Base-by-base conservation (phyloP, 1,140 invertebrate species). In the Ladona fulva region DNA sequence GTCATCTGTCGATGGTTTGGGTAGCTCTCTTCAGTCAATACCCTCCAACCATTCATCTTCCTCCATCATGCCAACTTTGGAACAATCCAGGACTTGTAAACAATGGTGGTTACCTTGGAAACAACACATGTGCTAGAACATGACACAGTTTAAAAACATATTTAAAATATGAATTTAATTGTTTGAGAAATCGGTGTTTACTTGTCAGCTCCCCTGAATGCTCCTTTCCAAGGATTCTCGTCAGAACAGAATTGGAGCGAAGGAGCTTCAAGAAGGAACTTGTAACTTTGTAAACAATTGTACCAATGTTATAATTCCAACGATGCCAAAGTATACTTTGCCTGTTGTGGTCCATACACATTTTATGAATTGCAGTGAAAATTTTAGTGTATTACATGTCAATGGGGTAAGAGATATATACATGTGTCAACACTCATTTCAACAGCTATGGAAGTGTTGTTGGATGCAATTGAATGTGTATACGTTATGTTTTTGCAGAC, bases 301-400 rank as follows among this genome's bases (percentile, higher is more conserved):
- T 66, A 66, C 52, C 52, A 66, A 66, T 66, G 52, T 66, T 66
- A 66, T 66, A 66, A 66, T 66, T 66, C 52, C 52, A 66, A 66
- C 52, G 52, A 66, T 66, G 52, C 52, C 52, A 66, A 66, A 66
- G 52, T 66, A 22, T 66, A 22, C n/a, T 66, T 66, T 22, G n/a
- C 52, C 52, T 19, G 52, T 66, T 22, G 52, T 66, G 52, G 52
- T 16, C 16, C 52, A 66, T 66, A 22, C 52, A 16, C 16, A 66
- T 66, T 66, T 66, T 22, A 66, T 66, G 52, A 66, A 66, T 22
- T 66, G 52, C n/a, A 37, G 29, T 22, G 52, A 66, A 66, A 66
- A 19, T 66, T 66, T 19, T 16, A 66, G 52, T 22, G n/a, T 19
- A 22, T 66, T 16, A 66, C 52, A 22, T 66, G 52, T 66, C n/a